Conservation (phyloP, 2,113 vertebrate genomes). For the Anser brachyrhynchus region DNA sequence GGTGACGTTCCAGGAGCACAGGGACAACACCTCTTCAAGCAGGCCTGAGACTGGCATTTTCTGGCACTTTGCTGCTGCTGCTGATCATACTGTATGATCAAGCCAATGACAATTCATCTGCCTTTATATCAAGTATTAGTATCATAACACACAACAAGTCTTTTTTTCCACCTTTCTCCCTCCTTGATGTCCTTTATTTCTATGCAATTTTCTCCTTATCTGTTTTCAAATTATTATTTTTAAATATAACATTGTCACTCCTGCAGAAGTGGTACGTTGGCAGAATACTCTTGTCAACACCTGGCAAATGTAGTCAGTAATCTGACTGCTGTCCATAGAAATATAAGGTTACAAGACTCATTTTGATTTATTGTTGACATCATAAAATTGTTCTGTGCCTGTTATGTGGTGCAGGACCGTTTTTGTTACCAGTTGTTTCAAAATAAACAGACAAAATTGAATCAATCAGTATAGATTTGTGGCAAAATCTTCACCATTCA, state of each 20-base stretch:
- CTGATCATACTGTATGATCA: fast-evolving
- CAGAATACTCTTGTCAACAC: background rate
- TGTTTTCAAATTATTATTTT: background rate
- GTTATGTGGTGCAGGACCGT: background rate
- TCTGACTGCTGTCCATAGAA: background rate
- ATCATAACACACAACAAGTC: background rate
- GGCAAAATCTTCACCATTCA: background rate
- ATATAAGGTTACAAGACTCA: background rate
- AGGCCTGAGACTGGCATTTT: background rate
- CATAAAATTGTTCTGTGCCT: background rate
- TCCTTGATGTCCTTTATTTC: background rate
- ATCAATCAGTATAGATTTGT: background rate
- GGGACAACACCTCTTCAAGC: background rate
- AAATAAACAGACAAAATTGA: background rate
- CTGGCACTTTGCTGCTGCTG: background rate
- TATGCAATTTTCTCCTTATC: background rate
- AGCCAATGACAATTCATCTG: background rate
- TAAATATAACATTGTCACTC: background rate
- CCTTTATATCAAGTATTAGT: background rate
- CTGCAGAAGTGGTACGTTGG: background rate
- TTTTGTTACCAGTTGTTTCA: background rate
- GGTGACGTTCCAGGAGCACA: background rate
- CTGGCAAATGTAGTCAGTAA: background rate
- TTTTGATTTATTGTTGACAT: background rate
- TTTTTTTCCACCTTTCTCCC: background rate